Conservation (phyloP, 2,888 invertebrate genomes). For the Sipha maydis region DNA sequence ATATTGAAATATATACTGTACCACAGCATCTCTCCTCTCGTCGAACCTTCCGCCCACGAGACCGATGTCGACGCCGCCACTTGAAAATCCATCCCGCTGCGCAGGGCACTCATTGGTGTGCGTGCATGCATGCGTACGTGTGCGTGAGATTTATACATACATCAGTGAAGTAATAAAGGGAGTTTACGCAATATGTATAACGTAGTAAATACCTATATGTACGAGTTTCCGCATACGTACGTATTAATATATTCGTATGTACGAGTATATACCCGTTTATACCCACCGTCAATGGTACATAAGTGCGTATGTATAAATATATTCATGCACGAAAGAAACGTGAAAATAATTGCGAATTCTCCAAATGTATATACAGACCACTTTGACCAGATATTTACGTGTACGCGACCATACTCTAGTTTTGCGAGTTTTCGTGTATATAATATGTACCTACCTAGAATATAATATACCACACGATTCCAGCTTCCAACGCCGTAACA, state of each 20-base stretch:
- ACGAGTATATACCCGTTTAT: neutral
- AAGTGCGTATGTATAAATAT: neutral
- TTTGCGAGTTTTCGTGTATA: neutral
- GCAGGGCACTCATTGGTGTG: slow-evolving; percentile 17
- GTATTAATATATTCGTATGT: neutral
- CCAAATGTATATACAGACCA: neutral
- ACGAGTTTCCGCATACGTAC: neutral
- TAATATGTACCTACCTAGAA: neutral
- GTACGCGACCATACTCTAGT: neutral
- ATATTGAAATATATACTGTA: neutral
- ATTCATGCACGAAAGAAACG: neutral
- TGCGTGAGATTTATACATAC: neutral
- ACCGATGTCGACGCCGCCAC: slow-evolving; percentile 40
- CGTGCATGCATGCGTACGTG: neutral
- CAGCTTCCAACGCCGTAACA: neutral
- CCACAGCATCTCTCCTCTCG: too few relatives aligned
- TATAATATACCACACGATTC: too few relatives aligned
- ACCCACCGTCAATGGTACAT: neutral
- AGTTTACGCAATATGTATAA: slow-evolving; percentile 4
- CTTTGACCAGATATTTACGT: neutral
- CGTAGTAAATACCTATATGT: neutral
- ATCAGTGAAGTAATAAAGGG: neutral
- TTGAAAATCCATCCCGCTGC: slow-evolving; percentile 51
- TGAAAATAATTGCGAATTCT: slow-evolving; percentile 36
- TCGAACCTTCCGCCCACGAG: neutral